A percentile compares a stretch with the other conserved stretches of the same genome.
These are phyloP conservation scores for Zaprionus tsacasi DNA, from an alignment of 1,140 invertebrate genomes.

Conservation along the genomic window DNA sequence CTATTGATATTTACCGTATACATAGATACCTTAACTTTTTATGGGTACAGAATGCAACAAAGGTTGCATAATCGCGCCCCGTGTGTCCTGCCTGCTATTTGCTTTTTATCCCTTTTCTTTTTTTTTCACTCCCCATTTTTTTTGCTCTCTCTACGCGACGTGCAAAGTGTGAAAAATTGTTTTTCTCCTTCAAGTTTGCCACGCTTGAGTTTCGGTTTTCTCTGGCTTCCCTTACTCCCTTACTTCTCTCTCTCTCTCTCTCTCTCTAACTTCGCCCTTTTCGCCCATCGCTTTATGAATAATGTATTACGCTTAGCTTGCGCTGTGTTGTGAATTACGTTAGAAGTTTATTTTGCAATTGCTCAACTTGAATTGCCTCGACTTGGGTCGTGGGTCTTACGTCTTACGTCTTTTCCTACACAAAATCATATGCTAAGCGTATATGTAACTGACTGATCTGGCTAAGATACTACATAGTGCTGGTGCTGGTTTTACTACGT, in stretches of 20 bases:
- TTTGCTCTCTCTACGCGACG: slow-evolving; percentile 27
- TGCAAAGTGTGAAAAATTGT: slow-evolving; percentile 67
- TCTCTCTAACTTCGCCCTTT: neutral
- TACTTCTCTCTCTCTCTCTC: neutral
- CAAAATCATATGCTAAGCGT: neutral
- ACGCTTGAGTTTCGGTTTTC: slow-evolving; percentile 22
- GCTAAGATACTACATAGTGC: slow-evolving; percentile 2
- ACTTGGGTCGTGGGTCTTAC: neutral
- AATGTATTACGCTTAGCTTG: slow-evolving; percentile 61
- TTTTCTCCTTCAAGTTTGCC: slow-evolving; percentile 37
- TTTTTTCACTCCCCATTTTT: neutral
- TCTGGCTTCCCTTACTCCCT: neutral
- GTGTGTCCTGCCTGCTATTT: slow-evolving; percentile 46
- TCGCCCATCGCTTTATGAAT: slow-evolving; percentile 54
- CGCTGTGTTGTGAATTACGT: slow-evolving; percentile 52
- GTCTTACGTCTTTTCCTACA: neutral
- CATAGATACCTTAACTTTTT: slow-evolving; percentile 50
- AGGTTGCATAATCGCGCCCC: slow-evolving; percentile 50
- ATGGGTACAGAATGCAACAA: neutral
- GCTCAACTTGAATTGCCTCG: slow-evolving; percentile 44
- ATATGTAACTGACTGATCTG: neutral
- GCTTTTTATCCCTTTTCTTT: slow-evolving; percentile 48
- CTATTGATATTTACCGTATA: slow-evolving; percentile 48
- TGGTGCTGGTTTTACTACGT: neutral
- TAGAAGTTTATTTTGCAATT: slow-evolving; percentile 59